phyloP scores from a whole-genome alignment of 2,888 invertebrate genomes.

The Meteorus cinctellus region DNA sequence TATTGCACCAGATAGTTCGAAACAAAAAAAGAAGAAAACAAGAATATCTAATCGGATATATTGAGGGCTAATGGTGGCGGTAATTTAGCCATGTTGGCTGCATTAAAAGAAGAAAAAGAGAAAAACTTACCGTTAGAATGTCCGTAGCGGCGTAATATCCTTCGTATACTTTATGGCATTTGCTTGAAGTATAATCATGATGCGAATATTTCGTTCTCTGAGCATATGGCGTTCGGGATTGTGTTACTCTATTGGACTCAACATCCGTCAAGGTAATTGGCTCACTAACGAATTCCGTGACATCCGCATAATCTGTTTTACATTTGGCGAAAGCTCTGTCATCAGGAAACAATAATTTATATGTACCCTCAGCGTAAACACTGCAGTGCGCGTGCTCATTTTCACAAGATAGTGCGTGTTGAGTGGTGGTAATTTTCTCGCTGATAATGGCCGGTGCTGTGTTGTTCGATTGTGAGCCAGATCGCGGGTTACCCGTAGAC shows the following conservation, averaged over 20 bases:
- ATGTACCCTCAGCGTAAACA: conserved; percentile 64
- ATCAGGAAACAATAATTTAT: conserved; percentile 64
- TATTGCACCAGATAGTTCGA: too few relatives aligned
- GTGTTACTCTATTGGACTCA: conserved; percentile 18
- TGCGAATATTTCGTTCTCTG: conserved; percentile 36
- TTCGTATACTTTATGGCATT: conserved; percentile 70
- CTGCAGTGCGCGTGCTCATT: conserved; percentile 65
- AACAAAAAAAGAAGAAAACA: too few relatives aligned
- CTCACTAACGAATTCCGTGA: conserved; percentile 32
- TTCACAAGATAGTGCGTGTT: conserved; percentile 75
- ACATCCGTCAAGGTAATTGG: conserved; percentile 45
- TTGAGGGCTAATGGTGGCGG: too few relatives aligned
- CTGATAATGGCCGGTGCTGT: conserved; percentile 69
- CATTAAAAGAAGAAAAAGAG: background rate
- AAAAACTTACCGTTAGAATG: conserved; percentile 79
- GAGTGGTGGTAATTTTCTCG: conserved; percentile 73
- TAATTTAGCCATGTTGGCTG: conserved; percentile 74
- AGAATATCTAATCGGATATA: too few relatives aligned
- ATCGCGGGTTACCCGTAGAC: conserved; percentile 65
- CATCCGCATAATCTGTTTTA: conserved; percentile 43
- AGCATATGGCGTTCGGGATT: conserved; percentile 37
- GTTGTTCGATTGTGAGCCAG: conserved; percentile 44
- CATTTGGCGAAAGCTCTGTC: conserved; percentile 50
- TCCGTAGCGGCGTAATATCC: conserved; percentile 88
- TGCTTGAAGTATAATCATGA: conserved; percentile 38